Base-by-base conservation (phyloP, 1,140 invertebrate genomes). In the Patella vulgata region DNA sequence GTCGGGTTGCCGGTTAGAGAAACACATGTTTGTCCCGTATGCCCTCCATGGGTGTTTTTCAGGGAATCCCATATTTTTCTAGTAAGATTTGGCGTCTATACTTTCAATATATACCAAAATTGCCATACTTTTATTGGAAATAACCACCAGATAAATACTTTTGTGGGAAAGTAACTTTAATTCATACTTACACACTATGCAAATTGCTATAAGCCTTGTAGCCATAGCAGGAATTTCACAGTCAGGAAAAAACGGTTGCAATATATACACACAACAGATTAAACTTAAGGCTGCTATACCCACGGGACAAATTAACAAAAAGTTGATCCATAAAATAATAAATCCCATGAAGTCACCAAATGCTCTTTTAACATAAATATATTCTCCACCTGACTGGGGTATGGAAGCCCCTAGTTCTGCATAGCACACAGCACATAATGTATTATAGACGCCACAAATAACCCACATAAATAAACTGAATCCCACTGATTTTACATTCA, bases 231-330 rank as follows among this genome's bases (percentile, higher is more conserved):
- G 77, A n/a, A 75, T 66, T 11, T 66, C 60, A 59, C 77, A 79
- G 42, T 74, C 68, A 11, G 69, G 68, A 88, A 93, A 97, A 66
- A 95, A 87, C 8, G 96, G 95, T 85, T 98, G 90, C 8, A 98
- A 86, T 59, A 97, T 91, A 83, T 98, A 97, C 79, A 95, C 90
- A 6, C 96, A 93, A 84, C 97, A 98, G 17, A 95, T 98, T 21
- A 98, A 83, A 0, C 93, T 94, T 47, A 95, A 96, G 58, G 98
- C 96, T 19, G 96, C 96, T 86, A 97, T 97, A 27, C 94, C 94
- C 9, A 95, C 95, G 11, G 96, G 95, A 62, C 87, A 88, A n/a
- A 87, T 83, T 46, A 85, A 68, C 31, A 82, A 44, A 50, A 85
- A 77, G 60, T 81, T 77, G 39, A 78, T 75, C 79, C 78, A 81